These are phyloP conservation scores for Chymomyza amoena DNA, from an alignment of 2,888 invertebrate genomes.

Conservation along the genomic window DNA sequence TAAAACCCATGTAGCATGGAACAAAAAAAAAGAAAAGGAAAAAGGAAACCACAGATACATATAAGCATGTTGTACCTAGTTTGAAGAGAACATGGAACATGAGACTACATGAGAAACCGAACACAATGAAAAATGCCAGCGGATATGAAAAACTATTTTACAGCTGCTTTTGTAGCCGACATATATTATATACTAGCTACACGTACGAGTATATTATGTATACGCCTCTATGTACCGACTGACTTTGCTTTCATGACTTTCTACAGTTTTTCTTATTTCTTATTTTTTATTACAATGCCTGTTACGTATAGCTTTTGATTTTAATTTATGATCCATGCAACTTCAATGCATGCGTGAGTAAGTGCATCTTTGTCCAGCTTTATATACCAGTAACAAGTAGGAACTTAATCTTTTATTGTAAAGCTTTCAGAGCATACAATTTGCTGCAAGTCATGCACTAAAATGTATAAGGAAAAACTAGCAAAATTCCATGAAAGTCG, in stretches of 20 bases:
- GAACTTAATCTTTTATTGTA: background rate
- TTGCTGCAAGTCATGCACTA: background rate
- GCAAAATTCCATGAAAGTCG: background rate
- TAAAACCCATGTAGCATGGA: background rate
- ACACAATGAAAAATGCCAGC: slow-evolving; percentile 62
- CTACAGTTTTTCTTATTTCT: slow-evolving; percentile 15
- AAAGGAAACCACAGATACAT: background rate
- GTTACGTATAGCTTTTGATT: slow-evolving; percentile 29
- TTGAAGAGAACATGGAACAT: background rate
- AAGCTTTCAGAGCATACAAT: slow-evolving; percentile 19
- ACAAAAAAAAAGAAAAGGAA: background rate
- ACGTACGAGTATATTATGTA: slow-evolving; percentile 11
- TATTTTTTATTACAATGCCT: background rate
- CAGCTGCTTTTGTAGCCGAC: slow-evolving; percentile 55
- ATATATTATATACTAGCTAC: background rate
- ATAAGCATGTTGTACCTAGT: background rate
- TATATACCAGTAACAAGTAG: slow-evolving; percentile 23
- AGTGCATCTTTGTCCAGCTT: background rate
- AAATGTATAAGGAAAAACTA: background rate
- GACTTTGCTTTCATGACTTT: slow-evolving; percentile 5
- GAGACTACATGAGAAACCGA: slow-evolving; percentile 18
- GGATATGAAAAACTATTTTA: slow-evolving; percentile 73
- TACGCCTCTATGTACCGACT: background rate
- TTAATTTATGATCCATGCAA: slow-evolving; percentile 55
- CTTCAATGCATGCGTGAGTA: slow-evolving; percentile 10